Evolutionary conservation across 2,888 invertebrate genomes (phyloP), one percentile per base, ranked within the genome.

Genomic region (Apodemia hepburni): DNA sequence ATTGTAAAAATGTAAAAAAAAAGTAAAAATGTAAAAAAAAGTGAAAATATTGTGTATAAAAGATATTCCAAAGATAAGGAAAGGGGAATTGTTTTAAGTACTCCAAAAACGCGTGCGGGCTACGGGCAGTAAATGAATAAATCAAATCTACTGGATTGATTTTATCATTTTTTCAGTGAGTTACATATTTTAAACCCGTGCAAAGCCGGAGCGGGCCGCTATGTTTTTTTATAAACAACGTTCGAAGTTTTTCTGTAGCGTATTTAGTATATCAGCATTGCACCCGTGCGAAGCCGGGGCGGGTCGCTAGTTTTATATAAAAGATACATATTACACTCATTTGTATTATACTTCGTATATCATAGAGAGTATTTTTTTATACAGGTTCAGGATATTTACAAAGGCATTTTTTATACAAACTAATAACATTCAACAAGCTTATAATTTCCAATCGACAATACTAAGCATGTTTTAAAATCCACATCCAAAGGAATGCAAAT

Each of bases 401-500:
- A 51, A 51, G 3, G 1, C 12, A 4, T 51, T 51, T 38, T 51
- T 51, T 51, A 51, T 51, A 51, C 22, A 49, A 51, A 65, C 66
- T 22, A 22, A 22, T 22, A 22, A 22, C 22, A 22, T 22, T 22
- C 22, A 70, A 69, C 67, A 73, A 72, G 70, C 70, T 70, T 70
- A 73, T 77, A 79, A 79, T 79, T 78, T 76, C 75, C 75, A 77
- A 81, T 82, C 83, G 82, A 84, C 77, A 82, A 78, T 81, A 78
- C 74, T 75, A 78, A 80, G 73, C 75, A 77, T 76, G 73, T 74
- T 80, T 82, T 78, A 82, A 82, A 72, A 77, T 72, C 71, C 74
- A 83, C 81, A 86, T 79, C 74, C 80, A 85, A 90, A 88, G 83
- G 68, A 75, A 78, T 67, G 84, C 90, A n/a, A n/a, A n/a, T n/a